These are phyloP conservation scores for Pissodes strobi DNA, from an alignment of 1,140 invertebrate genomes.

Conservation along the genomic window DNA sequence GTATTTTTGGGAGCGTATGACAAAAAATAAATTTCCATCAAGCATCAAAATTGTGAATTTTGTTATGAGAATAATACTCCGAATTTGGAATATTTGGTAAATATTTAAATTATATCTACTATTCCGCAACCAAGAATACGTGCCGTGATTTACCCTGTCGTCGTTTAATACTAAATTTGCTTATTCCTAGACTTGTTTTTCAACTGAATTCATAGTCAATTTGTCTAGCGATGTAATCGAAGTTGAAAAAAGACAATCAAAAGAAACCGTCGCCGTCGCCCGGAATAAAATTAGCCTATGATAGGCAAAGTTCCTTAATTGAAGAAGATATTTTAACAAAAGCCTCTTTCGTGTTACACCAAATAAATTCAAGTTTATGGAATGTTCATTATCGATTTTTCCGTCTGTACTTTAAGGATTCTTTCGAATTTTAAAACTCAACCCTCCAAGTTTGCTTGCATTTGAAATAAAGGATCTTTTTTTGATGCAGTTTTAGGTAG, in stretches of 20 bases:
- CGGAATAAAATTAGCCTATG: constrained; percentile 30
- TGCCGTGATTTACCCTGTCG: no score
- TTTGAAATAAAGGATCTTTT: not conserved
- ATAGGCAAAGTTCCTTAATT: constrained; percentile 34
- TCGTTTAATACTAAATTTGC: no score
- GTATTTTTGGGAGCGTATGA: no score
- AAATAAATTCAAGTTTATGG: constrained; percentile 34
- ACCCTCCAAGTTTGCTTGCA: constrained; percentile 9
- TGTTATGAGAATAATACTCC: no score
- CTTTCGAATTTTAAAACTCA: constrained; percentile 21
- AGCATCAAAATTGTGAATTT: no score
- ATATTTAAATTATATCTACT: no score
- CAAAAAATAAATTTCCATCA: no score
- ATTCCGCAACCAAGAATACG: no score
- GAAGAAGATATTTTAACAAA: constrained; percentile 36
- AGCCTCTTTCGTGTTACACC: constrained; percentile 28
- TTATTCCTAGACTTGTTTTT: no score
- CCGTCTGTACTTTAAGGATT: constrained; percentile 10
- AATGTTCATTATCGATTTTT: constrained; percentile 29
- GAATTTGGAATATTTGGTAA: no score
- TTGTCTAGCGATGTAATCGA: constrained; percentile 6
- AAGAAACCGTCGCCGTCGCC: not conserved
- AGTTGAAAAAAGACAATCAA: not conserved
- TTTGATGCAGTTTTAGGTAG: not conserved
- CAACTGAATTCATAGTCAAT: not conserved